Base-by-base conservation (phyloP, 1,140 invertebrate genomes). In the Hypsibius dujardini region DNA sequence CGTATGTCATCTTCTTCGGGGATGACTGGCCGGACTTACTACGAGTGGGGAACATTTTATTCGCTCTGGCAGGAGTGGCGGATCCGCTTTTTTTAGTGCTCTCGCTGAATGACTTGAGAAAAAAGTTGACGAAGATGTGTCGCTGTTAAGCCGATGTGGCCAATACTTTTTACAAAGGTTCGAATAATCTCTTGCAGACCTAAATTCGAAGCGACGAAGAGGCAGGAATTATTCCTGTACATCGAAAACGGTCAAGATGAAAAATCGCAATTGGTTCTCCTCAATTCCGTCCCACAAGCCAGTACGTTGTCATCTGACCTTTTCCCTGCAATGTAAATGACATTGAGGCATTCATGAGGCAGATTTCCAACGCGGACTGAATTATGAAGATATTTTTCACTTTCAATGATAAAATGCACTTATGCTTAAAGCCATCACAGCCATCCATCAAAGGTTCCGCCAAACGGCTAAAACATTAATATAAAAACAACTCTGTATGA, bases 291-390 rank as follows among this genome's bases (percentile, higher is more conserved):
- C 82, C 81, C 1, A 76, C 75, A 14, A 83, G 76, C 82, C 82
- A 83, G 73, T 80, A 82, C 12, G 82, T 83, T n/a, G 78, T 81
- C 2, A 79, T 74, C 14, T 71, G 70, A 42, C 79, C 79, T 75
- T 80, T 80, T 1, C 79, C 79, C 79, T 79, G 47, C 28, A 72
- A 70, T 46, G 14, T 71, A 14, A 72, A 56, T 7, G 7, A 56
- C 50, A n/a, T 56, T 56, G 7, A 56, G 7, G 7, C 7, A n/a
- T n/a, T 56, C 7, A 56, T n/a, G 7, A 7, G 7, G n/a, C 7
- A 56, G 7, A 56, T 56, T 7, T 7, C 7, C n/a, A 56, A n/a
- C 50, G 7, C n/a, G 50, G 7, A 56, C n/a, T 56, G 50, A 7
- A 56, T 56, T 56, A 56, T 56, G 50, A n/a, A n/a, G n/a, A n/a